Percentiles rank a stretch among this genome's conserved stretches.
These are phyloP conservation scores for Holacanthella duospinosa DNA, from an alignment of 2,888 invertebrate genomes.

Conservation along the genomic window DNA sequence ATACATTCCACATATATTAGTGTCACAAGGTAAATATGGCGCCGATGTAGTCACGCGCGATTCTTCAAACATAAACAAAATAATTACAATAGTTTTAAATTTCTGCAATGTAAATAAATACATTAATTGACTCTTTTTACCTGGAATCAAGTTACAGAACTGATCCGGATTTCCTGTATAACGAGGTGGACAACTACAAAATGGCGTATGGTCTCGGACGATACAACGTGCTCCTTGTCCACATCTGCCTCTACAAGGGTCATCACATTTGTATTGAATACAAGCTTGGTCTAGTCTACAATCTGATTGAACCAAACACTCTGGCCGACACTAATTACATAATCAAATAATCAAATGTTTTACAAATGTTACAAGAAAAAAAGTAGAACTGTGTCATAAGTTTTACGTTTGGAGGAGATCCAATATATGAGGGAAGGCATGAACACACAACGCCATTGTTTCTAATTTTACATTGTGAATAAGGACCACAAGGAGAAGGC, in stretches of 20 bases:
- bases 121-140: no score
- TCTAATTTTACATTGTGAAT: constrained; percentile 45
- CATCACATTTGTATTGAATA: constrained; percentile 52
- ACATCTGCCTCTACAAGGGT: constrained; percentile 59
- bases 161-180: constrained; percentile 65
- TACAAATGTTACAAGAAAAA: no score
- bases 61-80: no score
- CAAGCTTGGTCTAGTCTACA: constrained; percentile 50
- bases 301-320: constrained; percentile 50
- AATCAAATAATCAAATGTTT: not conserved
- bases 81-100: no score
- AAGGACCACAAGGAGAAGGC: constrained; percentile 66
- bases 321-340: constrained; percentile 48
- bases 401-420: constrained; percentile 49
- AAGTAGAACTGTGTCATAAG: no score
- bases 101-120: no score
- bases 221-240: constrained; percentile 60
- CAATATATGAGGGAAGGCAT: constrained; percentile 58
- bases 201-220: constrained; percentile 58
- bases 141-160: not conserved
- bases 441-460: constrained; percentile 40
- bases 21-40: constrained; percentile 47
- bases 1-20: constrained; percentile 64
- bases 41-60: constrained; percentile 18
- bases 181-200: constrained; percentile 69